Evolutionary conservation across 2,888 invertebrate species (phyloP).

Genomic region (Orthonychiurus folsomi): DNA sequence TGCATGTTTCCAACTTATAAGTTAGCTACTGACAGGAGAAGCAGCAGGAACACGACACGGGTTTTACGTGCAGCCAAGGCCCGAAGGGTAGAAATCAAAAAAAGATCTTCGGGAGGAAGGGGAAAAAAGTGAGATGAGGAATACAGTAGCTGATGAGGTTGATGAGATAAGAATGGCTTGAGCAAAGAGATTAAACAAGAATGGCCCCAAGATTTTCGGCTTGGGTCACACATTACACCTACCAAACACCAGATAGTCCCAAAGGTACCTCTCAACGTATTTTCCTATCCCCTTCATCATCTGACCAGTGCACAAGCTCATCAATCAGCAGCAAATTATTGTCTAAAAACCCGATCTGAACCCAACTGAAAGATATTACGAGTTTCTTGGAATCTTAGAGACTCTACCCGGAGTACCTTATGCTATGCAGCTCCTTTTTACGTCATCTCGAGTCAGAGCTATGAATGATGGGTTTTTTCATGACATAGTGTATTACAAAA

Average conservation of each 20-base stretch:
- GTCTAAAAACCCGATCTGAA: not conserved
- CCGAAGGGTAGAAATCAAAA: not conserved
- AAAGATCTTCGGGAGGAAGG: not conserved
- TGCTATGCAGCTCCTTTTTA: too few relatives aligned
- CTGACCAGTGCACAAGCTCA: not conserved
- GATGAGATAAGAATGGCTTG: slow-evolving; percentile 4
- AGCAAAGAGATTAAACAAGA: not conserved
- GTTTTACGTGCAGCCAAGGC: not conserved
- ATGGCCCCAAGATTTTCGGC: too few relatives aligned
- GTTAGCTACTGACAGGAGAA: not conserved
- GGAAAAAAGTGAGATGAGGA: not conserved
- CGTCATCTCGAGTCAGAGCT: too few relatives aligned
- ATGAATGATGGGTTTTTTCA: too few relatives aligned
- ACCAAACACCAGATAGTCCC: too few relatives aligned
- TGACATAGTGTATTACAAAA: too few relatives aligned
- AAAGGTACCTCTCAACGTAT: too few relatives aligned
- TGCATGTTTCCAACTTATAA: too few relatives aligned
- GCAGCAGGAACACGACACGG: not conserved
- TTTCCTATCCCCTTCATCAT: too few relatives aligned
- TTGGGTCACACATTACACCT: too few relatives aligned
- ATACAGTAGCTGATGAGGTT: slow-evolving; percentile 8
- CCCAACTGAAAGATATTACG: not conserved
- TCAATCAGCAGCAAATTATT: not conserved
- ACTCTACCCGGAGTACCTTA: too few relatives aligned
- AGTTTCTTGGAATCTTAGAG: not conserved